Evolutionary conservation across 2,113 vertebrate species (phyloP), one percentile per base, ranked within the genome.

Genomic region (Jacana jacana): DNA sequence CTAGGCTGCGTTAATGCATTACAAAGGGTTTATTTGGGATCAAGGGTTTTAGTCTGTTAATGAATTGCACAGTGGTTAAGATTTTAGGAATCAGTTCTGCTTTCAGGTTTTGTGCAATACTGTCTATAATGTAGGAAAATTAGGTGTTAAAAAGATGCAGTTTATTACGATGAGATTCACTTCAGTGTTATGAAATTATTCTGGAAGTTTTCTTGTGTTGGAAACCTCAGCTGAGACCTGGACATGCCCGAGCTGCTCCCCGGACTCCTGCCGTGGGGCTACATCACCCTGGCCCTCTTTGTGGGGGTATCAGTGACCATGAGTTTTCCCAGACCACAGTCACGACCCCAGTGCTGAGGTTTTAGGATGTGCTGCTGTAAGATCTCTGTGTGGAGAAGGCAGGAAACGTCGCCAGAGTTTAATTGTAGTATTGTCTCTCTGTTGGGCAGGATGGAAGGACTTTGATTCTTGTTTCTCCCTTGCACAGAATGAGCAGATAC

Each of bases 221-320:
- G 86, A 90, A 82, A 52, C 82, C 60, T 64, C 8, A 37, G 20
- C 4, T 82, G 57, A 66, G 37, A 88, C 39, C 48, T 35, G 82
- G 57, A 17, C 13, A 0, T 24, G 44, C 13, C 37, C 0, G 1
- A 48, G 77, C 61, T 71, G n/a, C 73, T 81, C 1, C 0, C 39
- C 42, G 52, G 16, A 27, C 35, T 91, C 72, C 66, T 1, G 7
- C 42, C 2, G 1, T 19, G 28, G 4, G 2, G 18, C 33, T 69
- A 12, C 61, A 4, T 48, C 71, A 35, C 27, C 64, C 69, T 70
- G 89, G 40, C 42, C 48, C 49, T 44, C 22, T 46, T 78, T 54
- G 55, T 65, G 80, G 88, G 27, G 19, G 8, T n/a, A 11, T 30
- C 57, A 52, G 35, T 23, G 60, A 58, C 17, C 13, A 7, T 4